Base-by-base conservation (phyloP, 2,113 vertebrate genomes). In the Peromyscus californicus region DNA sequence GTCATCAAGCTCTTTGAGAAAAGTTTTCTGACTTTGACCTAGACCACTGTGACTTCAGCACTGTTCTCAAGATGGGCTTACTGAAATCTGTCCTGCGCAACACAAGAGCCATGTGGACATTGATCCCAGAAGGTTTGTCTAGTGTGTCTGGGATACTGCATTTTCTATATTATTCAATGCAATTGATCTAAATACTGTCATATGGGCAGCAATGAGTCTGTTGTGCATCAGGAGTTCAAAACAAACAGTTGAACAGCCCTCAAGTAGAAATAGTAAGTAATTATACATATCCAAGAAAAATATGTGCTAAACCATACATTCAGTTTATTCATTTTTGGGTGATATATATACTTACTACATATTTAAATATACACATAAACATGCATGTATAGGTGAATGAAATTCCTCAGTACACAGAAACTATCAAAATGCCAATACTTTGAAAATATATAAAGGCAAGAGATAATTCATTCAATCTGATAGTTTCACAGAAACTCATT, bases 401-500 rank as follows among this genome's bases (percentile, higher is more conserved):
- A 88, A 78, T 26, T 76, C 3, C n/a, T 12, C 10, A 57, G 7
- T 82, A 91, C 36, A 87, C 79, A 72, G 75, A 95, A 91, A 91
- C 13, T 89, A 75, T 74, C 65, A 48, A 76, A 89, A 95, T 70
- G 29, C 72, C 1, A 90, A 39, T 59, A 84, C 13, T 74, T 89
- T 84, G 11, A 84, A 89, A 96, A 90, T 17, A 15, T 12, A 57
- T 88, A 74, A 45, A 86, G 16, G 16, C 93, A 94, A 89, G 80
- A n/a, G 39, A 89, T 16, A 89, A 83, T 57, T 91, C 16, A 61
- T 84, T 93, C 59, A 88, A 74, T 83, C 84, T 85, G 76, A 90
- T 67, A 85, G 33, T 72, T 82, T 86, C n/a, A 85, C 7, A 82
- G 24, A 83, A 93, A 94, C 36, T 74, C 57, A 91, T 83, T 95